Conservation (phyloP, 1,140 invertebrate species). For the Fopius arisanus region DNA sequence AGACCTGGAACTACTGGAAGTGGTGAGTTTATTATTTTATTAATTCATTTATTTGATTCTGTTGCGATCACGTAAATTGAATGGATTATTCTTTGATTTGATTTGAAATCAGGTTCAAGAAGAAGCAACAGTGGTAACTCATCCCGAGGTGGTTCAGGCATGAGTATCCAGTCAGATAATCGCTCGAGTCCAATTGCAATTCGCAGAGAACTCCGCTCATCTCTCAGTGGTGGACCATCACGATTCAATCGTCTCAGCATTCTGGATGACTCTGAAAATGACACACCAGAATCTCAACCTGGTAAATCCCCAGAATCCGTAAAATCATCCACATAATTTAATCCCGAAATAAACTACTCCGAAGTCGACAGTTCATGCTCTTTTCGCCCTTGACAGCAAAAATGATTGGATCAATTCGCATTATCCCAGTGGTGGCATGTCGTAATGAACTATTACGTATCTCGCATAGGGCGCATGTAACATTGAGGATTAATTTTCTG, state of each 20-base stretch:
- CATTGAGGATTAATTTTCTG: background rate
- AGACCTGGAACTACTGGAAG: conserved; percentile 62
- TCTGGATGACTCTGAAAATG: conserved; percentile 42
- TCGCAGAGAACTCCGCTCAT: conserved; percentile 47
- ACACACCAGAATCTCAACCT: conserved; percentile 34
- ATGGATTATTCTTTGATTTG: too few relatives aligned
- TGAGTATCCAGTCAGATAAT: conserved; percentile 64
- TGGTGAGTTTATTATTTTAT: conserved; percentile 13
- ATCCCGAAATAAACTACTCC: too few relatives aligned
- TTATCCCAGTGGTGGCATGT: conserved; percentile 23
- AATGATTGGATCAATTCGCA: conserved; percentile 32
- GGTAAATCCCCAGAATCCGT: background rate
- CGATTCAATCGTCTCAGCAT: conserved; percentile 34
- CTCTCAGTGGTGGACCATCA: conserved; percentile 40
- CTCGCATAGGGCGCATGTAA: background rate
- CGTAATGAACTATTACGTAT: conserved; percentile 20
- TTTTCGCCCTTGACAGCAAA: conserved; percentile 26
- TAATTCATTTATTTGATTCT: background rate
- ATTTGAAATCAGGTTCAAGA: conserved; percentile 66
- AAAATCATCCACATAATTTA: too few relatives aligned
- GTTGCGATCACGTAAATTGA: background rate
- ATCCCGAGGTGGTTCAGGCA: conserved; percentile 66
- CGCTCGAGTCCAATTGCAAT: conserved; percentile 49
- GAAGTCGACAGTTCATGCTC: too few relatives aligned
- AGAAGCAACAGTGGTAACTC: conserved; percentile 68